Conservation (phyloP, 2,888 invertebrate species). For the Clusia tigrina region DNA sequence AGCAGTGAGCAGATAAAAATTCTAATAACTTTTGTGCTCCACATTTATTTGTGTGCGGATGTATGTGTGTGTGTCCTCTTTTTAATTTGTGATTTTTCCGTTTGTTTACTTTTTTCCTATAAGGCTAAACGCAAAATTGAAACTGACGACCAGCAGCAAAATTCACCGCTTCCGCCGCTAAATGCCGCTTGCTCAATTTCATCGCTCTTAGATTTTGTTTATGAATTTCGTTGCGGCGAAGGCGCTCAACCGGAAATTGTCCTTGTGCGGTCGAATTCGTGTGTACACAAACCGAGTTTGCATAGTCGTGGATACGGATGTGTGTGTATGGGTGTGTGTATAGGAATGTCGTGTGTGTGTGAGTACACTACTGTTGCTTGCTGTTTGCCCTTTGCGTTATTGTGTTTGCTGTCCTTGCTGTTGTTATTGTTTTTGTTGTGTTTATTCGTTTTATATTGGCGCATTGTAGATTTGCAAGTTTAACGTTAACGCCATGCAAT, state of each 20-base stretch:
- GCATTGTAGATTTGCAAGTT: background rate
- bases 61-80: background rate
- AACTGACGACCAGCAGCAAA: background rate
- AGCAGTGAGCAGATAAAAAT: background rate
- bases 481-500: background rate
- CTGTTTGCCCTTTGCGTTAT: conserved; percentile 24
- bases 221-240: conserved; percentile 6
- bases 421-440: conserved; percentile 23
- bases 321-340: too few species aligned
- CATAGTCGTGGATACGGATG: too few species aligned
- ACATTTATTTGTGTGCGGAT: background rate
- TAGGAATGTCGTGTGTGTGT: too few species aligned
- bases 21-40: background rate
- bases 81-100: background rate
- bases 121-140: background rate
- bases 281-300: too few species aligned
- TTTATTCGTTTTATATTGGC: too few species aligned
- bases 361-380: background rate
- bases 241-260: conserved; percentile 7
- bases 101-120: background rate
- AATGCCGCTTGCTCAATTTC: conserved; percentile 18
- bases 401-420: conserved; percentile 1
- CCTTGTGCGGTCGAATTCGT: conserved; percentile 6
- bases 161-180: background rate
- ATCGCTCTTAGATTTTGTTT: conserved; percentile 8